phyloP scores from a whole-genome alignment of 2,888 invertebrate species.

The Tuta absoluta region DNA sequence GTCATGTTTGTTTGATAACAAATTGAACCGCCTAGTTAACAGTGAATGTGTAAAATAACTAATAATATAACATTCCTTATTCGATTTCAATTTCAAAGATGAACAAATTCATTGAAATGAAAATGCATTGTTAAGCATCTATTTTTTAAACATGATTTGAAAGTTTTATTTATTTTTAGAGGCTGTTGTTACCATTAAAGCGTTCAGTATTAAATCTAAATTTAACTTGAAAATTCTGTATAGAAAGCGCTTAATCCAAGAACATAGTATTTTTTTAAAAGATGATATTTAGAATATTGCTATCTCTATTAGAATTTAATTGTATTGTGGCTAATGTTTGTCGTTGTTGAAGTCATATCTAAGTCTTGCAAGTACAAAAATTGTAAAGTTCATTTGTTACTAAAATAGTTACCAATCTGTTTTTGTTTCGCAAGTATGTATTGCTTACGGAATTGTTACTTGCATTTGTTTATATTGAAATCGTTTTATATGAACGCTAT shows the following conservation, averaged over 20 bases:
- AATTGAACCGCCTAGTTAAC: constrained; percentile 9
- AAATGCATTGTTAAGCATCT: no score
- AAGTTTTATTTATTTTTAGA: constrained; percentile 1
- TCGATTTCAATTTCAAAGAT: background rate
- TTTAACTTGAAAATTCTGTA: constrained; percentile 37
- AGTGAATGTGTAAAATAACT: constrained; percentile 15
- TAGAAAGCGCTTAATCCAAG: constrained; percentile 57
- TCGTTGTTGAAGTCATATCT: constrained; percentile 7
- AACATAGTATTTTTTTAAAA: constrained; percentile 69
- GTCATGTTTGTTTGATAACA: background rate
- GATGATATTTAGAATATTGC: constrained; percentile 45
- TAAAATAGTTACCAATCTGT: no score
- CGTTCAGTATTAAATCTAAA: constrained; percentile 60
- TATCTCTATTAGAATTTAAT: constrained; percentile 27
- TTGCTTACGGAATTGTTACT: background rate
- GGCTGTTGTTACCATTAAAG: constrained; percentile 34
- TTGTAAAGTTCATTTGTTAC: background rate
- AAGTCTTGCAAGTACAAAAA: background rate
- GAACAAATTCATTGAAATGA: no score
- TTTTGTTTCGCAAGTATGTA: no score
- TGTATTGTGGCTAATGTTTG: constrained; percentile 24
- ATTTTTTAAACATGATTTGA: background rate
- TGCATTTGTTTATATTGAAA: background rate
- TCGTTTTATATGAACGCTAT: background rate
- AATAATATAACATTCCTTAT: background rate